These are phyloP conservation scores for Dichetophora obliterata DNA, from an alignment of 2,888 invertebrate genomes.

Conservation along the genomic window DNA sequence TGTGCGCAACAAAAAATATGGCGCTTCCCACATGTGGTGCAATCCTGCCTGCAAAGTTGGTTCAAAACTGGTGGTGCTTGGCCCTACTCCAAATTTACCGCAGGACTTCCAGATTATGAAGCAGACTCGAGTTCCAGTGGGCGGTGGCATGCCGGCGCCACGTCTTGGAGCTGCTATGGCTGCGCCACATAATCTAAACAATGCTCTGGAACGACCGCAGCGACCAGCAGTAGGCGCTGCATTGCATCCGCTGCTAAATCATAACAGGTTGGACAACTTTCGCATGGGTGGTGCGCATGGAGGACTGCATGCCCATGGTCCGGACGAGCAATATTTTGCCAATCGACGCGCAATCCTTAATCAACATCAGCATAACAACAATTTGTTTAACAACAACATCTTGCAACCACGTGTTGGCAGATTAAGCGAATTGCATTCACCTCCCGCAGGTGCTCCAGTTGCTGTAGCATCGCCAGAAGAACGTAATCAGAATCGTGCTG, in stretches of 20 bases:
- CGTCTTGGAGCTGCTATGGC: slow-evolving; percentile 46
- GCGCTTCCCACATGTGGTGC: slow-evolving; percentile 91
- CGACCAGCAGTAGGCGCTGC: slow-evolving; percentile 43
- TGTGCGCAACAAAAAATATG: slow-evolving; percentile 82
- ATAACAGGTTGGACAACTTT: slow-evolving; percentile 52
- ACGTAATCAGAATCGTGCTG: slow-evolving; percentile 56
- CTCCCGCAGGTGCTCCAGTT: slow-evolving; percentile 11
- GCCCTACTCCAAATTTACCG: slow-evolving; percentile 67
- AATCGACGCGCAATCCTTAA: slow-evolving; percentile 64
- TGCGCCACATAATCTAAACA: slow-evolving; percentile 46
- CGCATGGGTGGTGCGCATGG: slow-evolving; percentile 57
- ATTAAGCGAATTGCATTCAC: slow-evolving; percentile 59
- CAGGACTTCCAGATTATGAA: slow-evolving; percentile 69
- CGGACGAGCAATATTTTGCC: slow-evolving; percentile 62
- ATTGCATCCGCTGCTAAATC: slow-evolving; percentile 52
- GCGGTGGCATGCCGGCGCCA: slow-evolving; percentile 54
- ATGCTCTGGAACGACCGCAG: slow-evolving; percentile 45
- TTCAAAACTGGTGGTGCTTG: slow-evolving; percentile 81
- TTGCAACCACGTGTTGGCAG: slow-evolving; percentile 62
- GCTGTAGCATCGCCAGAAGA: slow-evolving; percentile 47
- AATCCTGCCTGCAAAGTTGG: slow-evolving; percentile 88
- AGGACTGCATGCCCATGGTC: slow-evolving; percentile 52
- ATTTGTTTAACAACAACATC: slow-evolving; percentile 59
- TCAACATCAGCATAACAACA: slow-evolving; percentile 60
- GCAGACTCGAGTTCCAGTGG: slow-evolving; percentile 62